Percentiles rank a stretch among this genome's conserved stretches.
phyloP scores from a whole-genome alignment of 2,888 invertebrate genomes.

The Dasysyrphus albostriatus region DNA sequence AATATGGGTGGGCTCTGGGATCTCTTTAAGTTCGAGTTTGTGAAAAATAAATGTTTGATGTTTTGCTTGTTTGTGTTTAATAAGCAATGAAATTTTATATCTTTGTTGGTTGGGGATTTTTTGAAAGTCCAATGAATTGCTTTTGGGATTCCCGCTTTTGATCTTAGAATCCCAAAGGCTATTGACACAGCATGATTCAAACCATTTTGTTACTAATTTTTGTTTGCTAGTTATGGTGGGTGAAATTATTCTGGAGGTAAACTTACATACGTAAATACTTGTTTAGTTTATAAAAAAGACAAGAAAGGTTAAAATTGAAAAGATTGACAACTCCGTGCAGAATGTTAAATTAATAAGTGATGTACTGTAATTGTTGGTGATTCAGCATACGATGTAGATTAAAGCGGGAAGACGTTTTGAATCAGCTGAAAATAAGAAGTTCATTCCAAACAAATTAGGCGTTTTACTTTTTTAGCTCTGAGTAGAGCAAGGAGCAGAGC shows the following conservation, averaged over 20 bases:
- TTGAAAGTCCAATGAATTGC: conserved; percentile 50
- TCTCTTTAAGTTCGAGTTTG: background rate
- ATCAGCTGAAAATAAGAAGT: no score
- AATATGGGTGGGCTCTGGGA: conserved; percentile 57
- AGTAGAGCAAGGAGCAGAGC: no score
- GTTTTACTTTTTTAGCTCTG: no score
- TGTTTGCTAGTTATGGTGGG: background rate
- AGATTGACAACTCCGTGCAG: no score
- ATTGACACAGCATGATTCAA: conserved; percentile 54
- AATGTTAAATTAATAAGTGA: no score
- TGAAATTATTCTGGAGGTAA: background rate
- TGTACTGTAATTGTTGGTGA: no score
- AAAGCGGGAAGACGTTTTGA: no score
- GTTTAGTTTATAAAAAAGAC: no score
- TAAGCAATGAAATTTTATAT: conserved; percentile 28
- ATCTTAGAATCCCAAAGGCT: conserved; percentile 43
- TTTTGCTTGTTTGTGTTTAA: conserved; percentile 38
- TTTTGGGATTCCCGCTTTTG: conserved; percentile 43
- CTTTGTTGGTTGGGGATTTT: conserved; percentile 36
- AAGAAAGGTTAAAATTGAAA: no score
- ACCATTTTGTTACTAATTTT: background rate
- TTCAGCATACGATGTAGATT: no score
- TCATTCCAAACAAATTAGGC: no score
- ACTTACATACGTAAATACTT: no score
- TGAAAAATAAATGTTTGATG: background rate